Evolutionary conservation across 2,888 invertebrate species (phyloP), one percentile per base, ranked within the genome.

Genomic region (Carabus problematicus): DNA sequence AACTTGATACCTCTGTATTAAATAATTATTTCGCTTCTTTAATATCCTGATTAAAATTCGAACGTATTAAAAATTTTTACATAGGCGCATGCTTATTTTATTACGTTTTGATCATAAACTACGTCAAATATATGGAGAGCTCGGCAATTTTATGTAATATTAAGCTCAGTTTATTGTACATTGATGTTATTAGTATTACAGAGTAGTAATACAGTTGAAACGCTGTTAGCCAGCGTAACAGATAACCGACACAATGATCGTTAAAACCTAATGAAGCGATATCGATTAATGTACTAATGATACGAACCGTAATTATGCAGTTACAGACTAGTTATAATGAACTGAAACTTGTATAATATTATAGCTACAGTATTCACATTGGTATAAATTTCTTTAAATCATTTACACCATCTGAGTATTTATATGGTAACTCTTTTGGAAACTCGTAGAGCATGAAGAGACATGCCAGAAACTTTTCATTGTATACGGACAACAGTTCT

Each of bases 181-280:
- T 49, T 61, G 49, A 29, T 49, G 61, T 60, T 60, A 60, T 60
- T 60, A 19, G 60, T 60, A 29, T 60, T 60, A 29, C 29, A 29
- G 29, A 29, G 29, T 42, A 42, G 8, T 29, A 29, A 29, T 29
- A 6, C 29, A 29, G 29, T 29, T 29, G 29, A 29, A 29, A 29
- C 29, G 45, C n/a, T 45, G 45, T 45, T 45, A 12, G 2, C 14
- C 14, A 45, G 7, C 7, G 3, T 45, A 45, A 45, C 1, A n/a
- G n/a, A 45, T 14, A 45, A 45, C 45, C 45, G 7, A 12, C 45
- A 18, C 47, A 18, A 61, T 45, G 47, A 61, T 42, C 47, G 61
- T 12, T 29, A 11, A 12, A 8, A 60, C 12, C 49, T 19, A 61
- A 61, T 47, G 61, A 19, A 61, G 61, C 45, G 39, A 47, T 47